Conservation (phyloP, 1,140 invertebrate species). For the Dryas iulia region DNA sequence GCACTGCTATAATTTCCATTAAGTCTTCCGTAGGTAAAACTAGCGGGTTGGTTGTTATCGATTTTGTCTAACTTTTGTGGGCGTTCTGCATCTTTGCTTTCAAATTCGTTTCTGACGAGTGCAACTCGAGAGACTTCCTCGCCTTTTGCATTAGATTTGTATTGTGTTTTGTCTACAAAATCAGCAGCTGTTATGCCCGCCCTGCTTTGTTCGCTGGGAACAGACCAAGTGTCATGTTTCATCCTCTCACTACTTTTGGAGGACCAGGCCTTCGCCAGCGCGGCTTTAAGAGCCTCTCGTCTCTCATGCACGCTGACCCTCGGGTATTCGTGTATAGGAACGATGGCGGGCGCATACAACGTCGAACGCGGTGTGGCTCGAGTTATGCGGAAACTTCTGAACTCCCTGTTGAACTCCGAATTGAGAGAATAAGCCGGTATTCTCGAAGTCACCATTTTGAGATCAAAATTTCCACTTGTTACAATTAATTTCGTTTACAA, state of each 20-base stretch:
- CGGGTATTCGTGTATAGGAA: conserved; percentile 79
- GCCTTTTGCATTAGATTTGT: conserved; percentile 49
- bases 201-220: conserved; percentile 66
- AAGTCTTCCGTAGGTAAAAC: conserved; percentile 58
- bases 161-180: conserved; percentile 54
- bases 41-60: conserved; percentile 55
- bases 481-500: conserved; percentile 59
- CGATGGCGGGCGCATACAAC: conserved; percentile 72
- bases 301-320: conserved; percentile 77
- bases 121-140: conserved; percentile 66
- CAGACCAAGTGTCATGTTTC: conserved; percentile 74
- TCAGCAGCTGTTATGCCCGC: conserved; percentile 60
- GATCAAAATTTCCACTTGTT: conserved; percentile 72
- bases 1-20: conserved; percentile 52
- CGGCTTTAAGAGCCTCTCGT: conserved; percentile 74
- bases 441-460: conserved; percentile 81
- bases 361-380: conserved; percentile 72
- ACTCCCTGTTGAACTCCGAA: conserved; percentile 81
- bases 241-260: conserved; percentile 77
- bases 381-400: conserved; percentile 79
- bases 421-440: conserved; percentile 80
- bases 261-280: conserved; percentile 78
- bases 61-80: conserved; percentile 50
- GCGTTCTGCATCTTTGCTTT: conserved; percentile 63
- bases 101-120: conserved; percentile 68